phyloP scores from a whole-genome alignment of 1,140 invertebrate species.

The Copidosoma floridanum region DNA sequence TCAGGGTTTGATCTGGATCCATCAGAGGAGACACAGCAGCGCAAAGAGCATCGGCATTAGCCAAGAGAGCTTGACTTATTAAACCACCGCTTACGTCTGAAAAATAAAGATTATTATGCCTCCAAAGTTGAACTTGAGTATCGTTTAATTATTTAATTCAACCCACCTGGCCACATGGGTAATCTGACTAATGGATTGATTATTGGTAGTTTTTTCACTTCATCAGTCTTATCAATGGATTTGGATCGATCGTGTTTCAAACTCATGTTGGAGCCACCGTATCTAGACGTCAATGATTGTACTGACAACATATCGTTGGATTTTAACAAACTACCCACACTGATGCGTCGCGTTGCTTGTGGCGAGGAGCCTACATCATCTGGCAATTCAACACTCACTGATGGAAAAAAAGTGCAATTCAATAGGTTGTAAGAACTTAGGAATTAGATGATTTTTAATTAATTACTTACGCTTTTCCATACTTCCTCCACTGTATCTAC shows the following conservation, averaged over 20 bases:
- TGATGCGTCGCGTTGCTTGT: slow-evolving; percentile 74
- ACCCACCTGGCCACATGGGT: slow-evolving; percentile 85
- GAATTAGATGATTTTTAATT: too few species aligned
- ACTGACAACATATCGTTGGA: slow-evolving; percentile 58
- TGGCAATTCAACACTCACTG: slow-evolving; percentile 50
- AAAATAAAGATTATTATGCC: slow-evolving; percentile 21
- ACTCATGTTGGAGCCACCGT: slow-evolving; percentile 50
- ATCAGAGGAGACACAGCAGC: slow-evolving; percentile 90
- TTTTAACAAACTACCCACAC: slow-evolving; percentile 74
- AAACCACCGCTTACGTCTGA: slow-evolving; percentile 67
- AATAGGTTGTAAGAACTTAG: too few species aligned
- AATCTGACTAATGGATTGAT: slow-evolving; percentile 85
- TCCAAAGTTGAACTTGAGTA: slow-evolving; percentile 23
- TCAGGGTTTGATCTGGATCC: slow-evolving; percentile 85
- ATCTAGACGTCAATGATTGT: slow-evolving; percentile 60
- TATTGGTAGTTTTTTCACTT: slow-evolving; percentile 76
- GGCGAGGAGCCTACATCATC: slow-evolving; percentile 60
- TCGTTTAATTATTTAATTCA: slow-evolving; percentile 20
- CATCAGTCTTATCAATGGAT: slow-evolving; percentile 59
- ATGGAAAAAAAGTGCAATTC: not conserved
- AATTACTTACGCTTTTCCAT: slow-evolving; percentile 50
- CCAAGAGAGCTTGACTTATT: slow-evolving; percentile 87
- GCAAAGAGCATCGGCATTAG: slow-evolving; percentile 95
- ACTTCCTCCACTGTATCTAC: slow-evolving; percentile 40
- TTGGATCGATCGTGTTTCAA: slow-evolving; percentile 48